These are phyloP conservation scores for Lagenorhynchus albirostris DNA, from an alignment of 2,113 vertebrate genomes.

Conservation along the genomic window DNA sequence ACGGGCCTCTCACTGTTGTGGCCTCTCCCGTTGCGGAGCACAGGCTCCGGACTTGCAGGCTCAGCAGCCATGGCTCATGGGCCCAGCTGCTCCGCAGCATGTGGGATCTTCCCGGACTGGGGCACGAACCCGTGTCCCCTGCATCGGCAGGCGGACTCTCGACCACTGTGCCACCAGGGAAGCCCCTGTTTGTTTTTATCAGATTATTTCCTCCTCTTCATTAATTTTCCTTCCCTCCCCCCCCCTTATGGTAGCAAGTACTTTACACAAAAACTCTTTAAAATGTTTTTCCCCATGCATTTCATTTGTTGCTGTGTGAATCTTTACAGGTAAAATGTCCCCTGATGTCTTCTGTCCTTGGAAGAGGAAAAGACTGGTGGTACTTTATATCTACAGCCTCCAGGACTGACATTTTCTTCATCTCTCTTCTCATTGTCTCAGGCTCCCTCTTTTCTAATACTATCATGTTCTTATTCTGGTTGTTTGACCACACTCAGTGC, in stretches of 20 bases:
- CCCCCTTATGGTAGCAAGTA: background rate
- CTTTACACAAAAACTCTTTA: background rate
- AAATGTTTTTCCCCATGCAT: background rate
- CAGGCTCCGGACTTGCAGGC: no score
- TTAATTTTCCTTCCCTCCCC: background rate
- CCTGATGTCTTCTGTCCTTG: background rate
- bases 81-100: no score
- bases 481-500: no score
- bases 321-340: background rate
- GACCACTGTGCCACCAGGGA: no score
- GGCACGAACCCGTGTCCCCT: no score
- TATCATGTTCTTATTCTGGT: background rate
- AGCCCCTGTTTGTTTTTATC: background rate
- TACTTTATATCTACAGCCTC: background rate
- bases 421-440: background rate
- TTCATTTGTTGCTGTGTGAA: background rate
- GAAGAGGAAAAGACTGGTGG: background rate
- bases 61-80: no score
- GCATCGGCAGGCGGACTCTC: no score
- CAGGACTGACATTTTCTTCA: background rate
- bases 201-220: background rate
- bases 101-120: no score
- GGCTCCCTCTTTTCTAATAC: background rate
- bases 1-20: no score
- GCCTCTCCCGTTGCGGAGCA: no score